A percentile compares a stretch with the other conserved stretches of the same genome.
phyloP scores from a whole-genome alignment of 2,797 vertebrate species.

The Gallinago stenura region DNA sequence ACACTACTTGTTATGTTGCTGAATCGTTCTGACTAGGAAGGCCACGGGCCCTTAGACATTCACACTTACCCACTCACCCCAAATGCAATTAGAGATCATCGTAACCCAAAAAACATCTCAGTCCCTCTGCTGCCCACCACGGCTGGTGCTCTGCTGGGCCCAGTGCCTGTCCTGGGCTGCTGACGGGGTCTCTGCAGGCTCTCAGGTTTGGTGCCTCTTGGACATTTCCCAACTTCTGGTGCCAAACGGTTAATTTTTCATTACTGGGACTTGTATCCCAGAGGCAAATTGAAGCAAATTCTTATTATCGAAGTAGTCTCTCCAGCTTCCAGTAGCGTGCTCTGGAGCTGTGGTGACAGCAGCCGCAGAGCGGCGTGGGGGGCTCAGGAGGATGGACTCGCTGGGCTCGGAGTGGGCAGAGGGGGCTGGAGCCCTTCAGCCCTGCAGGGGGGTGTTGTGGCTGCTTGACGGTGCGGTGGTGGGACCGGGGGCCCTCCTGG shows the following conservation, averaged over 20 bases:
- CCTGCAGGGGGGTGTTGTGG: background rate
- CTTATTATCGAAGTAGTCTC: background rate
- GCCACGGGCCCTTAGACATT: background rate
- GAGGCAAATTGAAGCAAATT: background rate
- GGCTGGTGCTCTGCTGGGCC: background rate
- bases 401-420: background rate
- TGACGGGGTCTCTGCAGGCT: background rate
- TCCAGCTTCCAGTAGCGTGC: background rate
- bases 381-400: background rate
- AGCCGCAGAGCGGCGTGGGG: accelerated
- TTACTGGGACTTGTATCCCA: background rate
- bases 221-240: background rate
- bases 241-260: constrained; percentile 2
- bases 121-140: background rate
- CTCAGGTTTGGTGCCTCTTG: constrained; percentile 14
- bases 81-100: background rate
- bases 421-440: background rate
- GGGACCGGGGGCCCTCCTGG: background rate
- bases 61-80: background rate
- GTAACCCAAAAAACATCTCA: background rate
- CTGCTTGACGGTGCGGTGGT: background rate
- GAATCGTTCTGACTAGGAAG: constrained; percentile 41
- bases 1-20: constrained; percentile 64
- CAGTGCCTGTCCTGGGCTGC: background rate
- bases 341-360: background rate